These are phyloP conservation scores for Leuctra nigra DNA, from an alignment of 2,888 invertebrate genomes.

Conservation along the genomic window DNA sequence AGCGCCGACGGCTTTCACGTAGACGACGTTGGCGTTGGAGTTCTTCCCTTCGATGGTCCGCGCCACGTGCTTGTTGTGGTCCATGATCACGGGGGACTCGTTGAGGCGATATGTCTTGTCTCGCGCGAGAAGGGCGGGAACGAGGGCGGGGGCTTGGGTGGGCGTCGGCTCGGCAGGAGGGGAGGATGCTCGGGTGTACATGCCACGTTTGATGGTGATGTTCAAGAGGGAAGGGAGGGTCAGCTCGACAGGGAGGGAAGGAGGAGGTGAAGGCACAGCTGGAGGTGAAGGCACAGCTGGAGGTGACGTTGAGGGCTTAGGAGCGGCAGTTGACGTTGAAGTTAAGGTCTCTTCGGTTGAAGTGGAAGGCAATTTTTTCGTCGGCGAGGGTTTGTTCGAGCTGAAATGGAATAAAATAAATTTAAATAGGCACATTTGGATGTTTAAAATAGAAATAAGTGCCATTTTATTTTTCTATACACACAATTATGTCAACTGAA, in stretches of 20 bases:
- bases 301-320: slow-evolving; percentile 6
- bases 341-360: slow-evolving; percentile 7
- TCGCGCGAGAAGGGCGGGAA: slow-evolving; percentile 1
- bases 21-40: slow-evolving; percentile 45
- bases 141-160: neutral
- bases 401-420: too few species aligned
- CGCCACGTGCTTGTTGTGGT: slow-evolving; percentile 51
- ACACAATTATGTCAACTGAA: too few species aligned
- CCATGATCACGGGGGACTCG: slow-evolving; percentile 26
- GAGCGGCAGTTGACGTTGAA: slow-evolving; percentile 2
- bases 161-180: slow-evolving; percentile 14
- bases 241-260: slow-evolving; percentile 17
- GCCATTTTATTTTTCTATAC: too few species aligned
- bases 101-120: neutral
- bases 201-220: neutral
- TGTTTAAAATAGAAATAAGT: too few species aligned
- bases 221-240: slow-evolving; percentile 10
- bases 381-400: neutral
- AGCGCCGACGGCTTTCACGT: slow-evolving; percentile 38
- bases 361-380: slow-evolving; percentile 13
- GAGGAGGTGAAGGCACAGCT: slow-evolving; percentile 13
- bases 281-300: neutral
- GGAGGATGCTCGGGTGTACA: neutral
- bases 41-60: slow-evolving; percentile 42
- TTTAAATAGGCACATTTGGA: too few species aligned